phyloP scores from a whole-genome alignment of 2,113 vertebrate genomes.

The Pluvialis apricaria region DNA sequence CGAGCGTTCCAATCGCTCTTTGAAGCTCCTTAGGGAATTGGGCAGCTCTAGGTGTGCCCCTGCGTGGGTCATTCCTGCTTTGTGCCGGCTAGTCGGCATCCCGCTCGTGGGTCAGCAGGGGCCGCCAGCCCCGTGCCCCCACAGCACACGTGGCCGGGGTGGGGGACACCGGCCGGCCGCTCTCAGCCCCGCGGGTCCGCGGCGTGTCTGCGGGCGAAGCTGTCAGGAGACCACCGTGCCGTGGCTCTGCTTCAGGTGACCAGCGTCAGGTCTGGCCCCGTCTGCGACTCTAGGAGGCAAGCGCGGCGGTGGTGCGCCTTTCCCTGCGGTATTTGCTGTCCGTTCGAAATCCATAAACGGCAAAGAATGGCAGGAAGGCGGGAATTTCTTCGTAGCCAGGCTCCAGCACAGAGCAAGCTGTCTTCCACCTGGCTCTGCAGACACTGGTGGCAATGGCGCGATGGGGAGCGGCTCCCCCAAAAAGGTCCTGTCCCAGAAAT shows the following conservation, averaged over 20 bases:
- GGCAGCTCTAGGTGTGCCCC: neutral
- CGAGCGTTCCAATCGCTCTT: rapidly evolving
- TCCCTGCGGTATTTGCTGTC: neutral
- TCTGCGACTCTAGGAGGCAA: neutral
- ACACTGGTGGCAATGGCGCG: rapidly evolving
- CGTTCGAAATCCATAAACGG: neutral
- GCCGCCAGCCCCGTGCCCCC: neutral
- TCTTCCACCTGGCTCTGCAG: neutral
- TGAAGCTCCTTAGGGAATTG: neutral
- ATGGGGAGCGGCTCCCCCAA: neutral
- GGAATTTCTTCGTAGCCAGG: neutral
- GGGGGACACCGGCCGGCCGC: neutral
- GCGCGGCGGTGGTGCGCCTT: too few species aligned
- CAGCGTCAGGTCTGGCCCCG: neutral
- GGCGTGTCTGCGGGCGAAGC: neutral
- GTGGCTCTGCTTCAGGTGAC: neutral
- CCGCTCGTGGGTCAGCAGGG: rapidly evolving
- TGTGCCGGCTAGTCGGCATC: neutral
- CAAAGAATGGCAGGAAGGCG: neutral
- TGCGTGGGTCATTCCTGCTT: neutral
- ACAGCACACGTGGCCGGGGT: rapidly evolving
- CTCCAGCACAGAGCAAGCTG: neutral
- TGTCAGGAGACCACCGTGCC: neutral
- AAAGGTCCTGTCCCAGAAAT: neutral
- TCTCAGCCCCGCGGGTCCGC: neutral